Evolutionary conservation across 2,113 vertebrate genomes (phyloP), one percentile per base, ranked within the genome.

Genomic region (Laticauda colubrina): DNA sequence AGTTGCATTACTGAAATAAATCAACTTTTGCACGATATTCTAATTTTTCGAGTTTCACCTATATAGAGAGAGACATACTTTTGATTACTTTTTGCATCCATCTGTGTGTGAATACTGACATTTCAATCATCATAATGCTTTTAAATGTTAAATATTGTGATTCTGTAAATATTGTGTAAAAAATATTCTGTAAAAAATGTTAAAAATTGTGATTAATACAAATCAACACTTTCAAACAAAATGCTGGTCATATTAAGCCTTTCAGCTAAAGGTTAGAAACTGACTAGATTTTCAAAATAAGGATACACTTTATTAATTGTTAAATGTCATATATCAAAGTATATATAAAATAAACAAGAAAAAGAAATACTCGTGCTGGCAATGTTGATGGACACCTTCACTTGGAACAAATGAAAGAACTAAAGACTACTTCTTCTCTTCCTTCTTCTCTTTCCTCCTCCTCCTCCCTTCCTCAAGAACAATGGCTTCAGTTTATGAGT

Each of bases 291-390:
- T 86, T 87, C 18, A 87, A 29, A 87, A 86, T 59, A 45, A 61
- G 43, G 91, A 64, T 53, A 64, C 45, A 87, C 29, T 87, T 87
- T 87, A 61, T 92, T 64, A 53, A n/a, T 88, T 26, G 26, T 39
- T 64, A 61, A 91, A 91, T 91, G 91, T 53, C 85, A 85, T 43
- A 24, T 85, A 45, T 91, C 53, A 56, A 85, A 91, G 26, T 12
- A 43, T 48, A 86, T 57, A 86, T 8, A 57, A 43, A 91, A 85
- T 43, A 91, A 86, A 91, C 43, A 43, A 20, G 14, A 57, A 91
- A 86, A 39, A 86, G 3, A 86, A 85, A 85, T 56, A 54, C 8
- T 26, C 9, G 2, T n/a, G 15, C 64, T 18, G 26, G 34, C 18
- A 45, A 2, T 85, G 12, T 3, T 43, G 14, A 18, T 29, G 34